A percentile compares a stretch with the other conserved stretches of the same genome.
Conservation (phyloP, 2,888 invertebrate genomes). For the Idaea biselata region DNA sequence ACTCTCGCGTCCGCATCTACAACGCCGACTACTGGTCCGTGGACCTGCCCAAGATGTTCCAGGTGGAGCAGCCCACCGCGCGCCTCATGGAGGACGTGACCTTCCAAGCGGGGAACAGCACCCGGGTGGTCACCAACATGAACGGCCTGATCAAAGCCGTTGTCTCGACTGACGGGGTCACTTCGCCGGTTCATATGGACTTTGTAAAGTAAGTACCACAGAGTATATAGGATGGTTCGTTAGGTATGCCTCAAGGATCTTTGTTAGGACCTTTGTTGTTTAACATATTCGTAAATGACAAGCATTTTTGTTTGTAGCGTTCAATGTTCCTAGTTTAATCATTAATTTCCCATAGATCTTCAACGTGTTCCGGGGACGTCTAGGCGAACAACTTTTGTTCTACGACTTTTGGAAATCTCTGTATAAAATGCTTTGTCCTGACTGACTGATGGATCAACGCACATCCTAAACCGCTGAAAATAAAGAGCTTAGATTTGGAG, state of each 20-base stretch:
- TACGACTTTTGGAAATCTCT: too few species aligned
- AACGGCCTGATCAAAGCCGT: constrained; percentile 88
- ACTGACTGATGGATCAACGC: too few species aligned
- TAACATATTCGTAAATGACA: too few species aligned
- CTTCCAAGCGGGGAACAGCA: constrained; percentile 53
- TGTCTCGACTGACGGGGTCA: constrained; percentile 49
- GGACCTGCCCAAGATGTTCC: constrained; percentile 71
- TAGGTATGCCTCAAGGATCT: background rate
- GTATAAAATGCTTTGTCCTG: too few species aligned
- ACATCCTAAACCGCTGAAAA: too few species aligned
- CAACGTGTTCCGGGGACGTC: too few species aligned
- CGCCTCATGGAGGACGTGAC: constrained; percentile 58
- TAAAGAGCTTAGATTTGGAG: too few species aligned
- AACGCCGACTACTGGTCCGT: constrained; percentile 74
- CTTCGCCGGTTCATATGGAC: constrained; percentile 85
- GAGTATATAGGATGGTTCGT: too few species aligned
- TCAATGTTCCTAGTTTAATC: too few species aligned
- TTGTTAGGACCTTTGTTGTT: background rate
- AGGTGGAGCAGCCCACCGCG: constrained; percentile 53
- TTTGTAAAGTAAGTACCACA: constrained; percentile 84
- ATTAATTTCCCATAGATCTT: too few species aligned
- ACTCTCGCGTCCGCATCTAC: constrained; percentile 77
- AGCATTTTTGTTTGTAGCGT: too few species aligned
- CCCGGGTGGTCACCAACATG: constrained; percentile 82
- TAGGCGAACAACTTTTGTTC: too few species aligned